Evolutionary conservation across 1,140 invertebrate species (phyloP).

Genomic region (Phthorimaea operculella): DNA sequence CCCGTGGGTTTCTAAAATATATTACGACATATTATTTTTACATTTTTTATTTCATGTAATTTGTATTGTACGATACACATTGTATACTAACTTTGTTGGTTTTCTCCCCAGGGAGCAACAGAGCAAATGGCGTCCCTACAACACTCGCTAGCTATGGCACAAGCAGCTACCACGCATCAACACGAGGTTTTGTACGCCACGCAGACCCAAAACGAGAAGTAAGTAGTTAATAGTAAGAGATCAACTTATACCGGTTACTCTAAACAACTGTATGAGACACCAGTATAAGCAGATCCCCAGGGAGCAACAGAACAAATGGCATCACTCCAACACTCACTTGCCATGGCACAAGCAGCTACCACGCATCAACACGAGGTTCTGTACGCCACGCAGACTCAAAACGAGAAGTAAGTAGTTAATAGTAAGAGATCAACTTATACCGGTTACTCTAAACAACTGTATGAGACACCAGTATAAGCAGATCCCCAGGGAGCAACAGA

Average conservation of each 20-base stretch:
- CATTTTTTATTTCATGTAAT: too few relatives aligned
- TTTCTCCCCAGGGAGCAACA: slow-evolving; percentile 43
- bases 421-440: not conserved
- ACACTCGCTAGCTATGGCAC: slow-evolving; percentile 53
- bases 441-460: too few relatives aligned
- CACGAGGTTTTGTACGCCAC: slow-evolving; percentile 59
- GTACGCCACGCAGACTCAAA: slow-evolving; percentile 58
- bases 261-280: too few relatives aligned
- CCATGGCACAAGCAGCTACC: slow-evolving; percentile 54
- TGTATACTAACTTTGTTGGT: too few relatives aligned
- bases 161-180: slow-evolving; percentile 55
- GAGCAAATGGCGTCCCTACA: slow-evolving; percentile 58
- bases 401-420: slow-evolving; percentile 49
- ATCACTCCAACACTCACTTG: slow-evolving; percentile 55
- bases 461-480: too few relatives aligned
- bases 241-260: not conserved
- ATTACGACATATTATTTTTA: too few relatives aligned
- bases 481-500: slow-evolving; percentile 54
- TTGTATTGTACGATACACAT: too few relatives aligned
- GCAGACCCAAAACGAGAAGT: slow-evolving; percentile 62
- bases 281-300: too few relatives aligned
- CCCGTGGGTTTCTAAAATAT: too few relatives aligned
- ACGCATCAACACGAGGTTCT: slow-evolving; percentile 57
- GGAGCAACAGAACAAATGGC: slow-evolving; percentile 59
- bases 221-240: slow-evolving; percentile 6